phyloP scores from a whole-genome alignment of 1,140 invertebrate genomes.

The Mylabris phalerata region DNA sequence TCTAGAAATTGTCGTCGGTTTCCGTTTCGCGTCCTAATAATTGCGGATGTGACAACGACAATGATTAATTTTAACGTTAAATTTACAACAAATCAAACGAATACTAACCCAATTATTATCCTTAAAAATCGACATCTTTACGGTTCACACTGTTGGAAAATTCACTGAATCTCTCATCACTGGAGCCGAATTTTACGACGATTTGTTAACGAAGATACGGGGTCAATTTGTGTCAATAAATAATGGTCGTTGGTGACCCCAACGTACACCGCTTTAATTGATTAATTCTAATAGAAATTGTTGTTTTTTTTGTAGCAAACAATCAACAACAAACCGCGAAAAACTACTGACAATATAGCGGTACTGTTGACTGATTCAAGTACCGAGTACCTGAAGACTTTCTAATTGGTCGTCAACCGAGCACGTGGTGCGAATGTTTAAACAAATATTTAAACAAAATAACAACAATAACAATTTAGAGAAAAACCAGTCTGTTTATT shows the following conservation, averaged over 20 bases:
- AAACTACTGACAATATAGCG: constrained; percentile 12
- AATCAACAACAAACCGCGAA: constrained; percentile 11
- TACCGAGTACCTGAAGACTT: constrained; percentile 11
- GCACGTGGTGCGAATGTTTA: constrained; percentile 6
- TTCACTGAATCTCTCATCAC: constrained; percentile 1
- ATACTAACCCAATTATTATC: constrained; percentile 28
- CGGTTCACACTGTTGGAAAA: neutral
- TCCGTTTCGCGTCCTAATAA: constrained; percentile 15
- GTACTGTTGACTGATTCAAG: neutral
- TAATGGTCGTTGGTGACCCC: constrained; percentile 9
- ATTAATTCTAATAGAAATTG: constrained; percentile 1
- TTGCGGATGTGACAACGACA: constrained; percentile 10
- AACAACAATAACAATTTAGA: neutral
- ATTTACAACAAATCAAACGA: neutral
- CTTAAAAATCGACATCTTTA: constrained; percentile 25
- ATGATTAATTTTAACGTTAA: constrained; percentile 3
- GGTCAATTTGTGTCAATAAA: constrained; percentile 9
- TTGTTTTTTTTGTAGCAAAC: neutral
- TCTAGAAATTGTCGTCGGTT: neutral
- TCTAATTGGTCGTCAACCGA: constrained; percentile 13
- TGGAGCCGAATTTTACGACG: neutral
- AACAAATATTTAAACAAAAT: neutral
- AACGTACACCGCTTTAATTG: neutral
- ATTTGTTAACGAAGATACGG: neutral
- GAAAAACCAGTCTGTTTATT: neutral